These are phyloP conservation scores for Acanthacorydalis orientalis DNA, from an alignment of 2,888 invertebrate species.

Conservation along the genomic window DNA sequence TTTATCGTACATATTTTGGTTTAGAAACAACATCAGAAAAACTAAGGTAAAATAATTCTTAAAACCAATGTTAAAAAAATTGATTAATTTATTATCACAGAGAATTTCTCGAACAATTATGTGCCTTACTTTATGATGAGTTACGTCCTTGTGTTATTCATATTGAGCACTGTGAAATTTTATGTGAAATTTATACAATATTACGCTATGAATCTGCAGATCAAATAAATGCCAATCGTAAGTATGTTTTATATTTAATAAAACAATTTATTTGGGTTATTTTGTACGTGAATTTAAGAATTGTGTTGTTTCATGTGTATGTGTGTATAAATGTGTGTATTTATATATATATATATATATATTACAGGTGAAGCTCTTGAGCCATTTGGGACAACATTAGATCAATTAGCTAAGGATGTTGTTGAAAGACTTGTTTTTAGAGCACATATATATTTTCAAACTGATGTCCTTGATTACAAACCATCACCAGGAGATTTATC, in stretches of 20 bases:
- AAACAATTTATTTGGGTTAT: too few relatives aligned
- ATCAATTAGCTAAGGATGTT: conserved; percentile 80
- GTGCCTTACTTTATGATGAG: conserved; percentile 78
- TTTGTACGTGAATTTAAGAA: not conserved
- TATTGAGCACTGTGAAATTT: conserved; percentile 91
- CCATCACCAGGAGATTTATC: conserved; percentile 92
- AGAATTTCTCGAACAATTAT: conserved; percentile 69
- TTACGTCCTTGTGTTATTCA: conserved; percentile 88
- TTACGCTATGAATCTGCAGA: conserved; percentile 81
- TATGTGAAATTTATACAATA: conserved; percentile 92
- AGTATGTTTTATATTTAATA: conserved; percentile 23
- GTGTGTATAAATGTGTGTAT: not conserved
- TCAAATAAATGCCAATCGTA: conserved; percentile 70
- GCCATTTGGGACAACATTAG: conserved; percentile 61
- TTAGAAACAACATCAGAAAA: conserved; percentile 39
- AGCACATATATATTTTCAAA: conserved; percentile 81
- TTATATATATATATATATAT: conserved; percentile 11
- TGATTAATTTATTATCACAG: conserved; percentile 23
- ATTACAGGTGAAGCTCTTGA: conserved; percentile 44
- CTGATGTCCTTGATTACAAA: conserved; percentile 74
- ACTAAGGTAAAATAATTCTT: conserved; percentile 34
- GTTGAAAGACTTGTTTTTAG: conserved; percentile 93
- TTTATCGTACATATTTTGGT: conserved; percentile 79
- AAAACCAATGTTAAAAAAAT: not conserved
- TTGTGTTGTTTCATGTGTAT: too few relatives aligned